phyloP scores from a whole-genome alignment of 1,140 invertebrate species.

The Potamilus streckersoni region DNA sequence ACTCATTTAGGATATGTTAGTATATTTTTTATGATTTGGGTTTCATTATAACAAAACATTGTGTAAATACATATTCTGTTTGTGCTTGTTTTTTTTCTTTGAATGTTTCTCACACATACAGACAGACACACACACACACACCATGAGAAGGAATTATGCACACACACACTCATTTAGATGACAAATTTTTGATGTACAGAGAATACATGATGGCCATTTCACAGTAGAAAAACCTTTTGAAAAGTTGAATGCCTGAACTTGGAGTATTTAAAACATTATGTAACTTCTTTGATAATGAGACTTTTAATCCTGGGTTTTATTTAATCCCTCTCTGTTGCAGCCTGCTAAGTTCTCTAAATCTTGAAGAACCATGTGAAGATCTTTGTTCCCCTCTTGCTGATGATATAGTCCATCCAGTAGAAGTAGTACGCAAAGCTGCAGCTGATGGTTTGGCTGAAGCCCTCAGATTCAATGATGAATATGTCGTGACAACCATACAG shows the following conservation, averaged over 20 bases:
- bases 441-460: conserved; percentile 80
- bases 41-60: no score
- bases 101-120: no score
- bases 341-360: conserved; percentile 76
- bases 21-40: no score
- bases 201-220: not conserved
- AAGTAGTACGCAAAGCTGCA: conserved; percentile 82
- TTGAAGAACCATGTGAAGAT: conserved; percentile 72
- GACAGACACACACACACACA: no score
- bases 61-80: no score
- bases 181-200: not conserved
- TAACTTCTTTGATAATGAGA: not conserved
- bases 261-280: no score
- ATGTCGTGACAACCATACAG: conserved; percentile 74
- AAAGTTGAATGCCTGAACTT: not conserved
- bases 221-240: not conserved
- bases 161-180: not conserved
- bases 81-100: no score
- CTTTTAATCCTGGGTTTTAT: not conserved
- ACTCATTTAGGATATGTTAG: no score
- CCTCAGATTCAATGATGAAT: conserved; percentile 72
- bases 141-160: no score
- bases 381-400: conserved; percentile 73
- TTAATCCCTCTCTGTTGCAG: conserved; percentile 34
- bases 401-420: conserved; percentile 84